Percentiles rank a stretch among this genome's conserved stretches.
These are phyloP conservation scores for Solea senegalensis DNA, from an alignment of 2,113 vertebrate species.

Conservation along the genomic window DNA sequence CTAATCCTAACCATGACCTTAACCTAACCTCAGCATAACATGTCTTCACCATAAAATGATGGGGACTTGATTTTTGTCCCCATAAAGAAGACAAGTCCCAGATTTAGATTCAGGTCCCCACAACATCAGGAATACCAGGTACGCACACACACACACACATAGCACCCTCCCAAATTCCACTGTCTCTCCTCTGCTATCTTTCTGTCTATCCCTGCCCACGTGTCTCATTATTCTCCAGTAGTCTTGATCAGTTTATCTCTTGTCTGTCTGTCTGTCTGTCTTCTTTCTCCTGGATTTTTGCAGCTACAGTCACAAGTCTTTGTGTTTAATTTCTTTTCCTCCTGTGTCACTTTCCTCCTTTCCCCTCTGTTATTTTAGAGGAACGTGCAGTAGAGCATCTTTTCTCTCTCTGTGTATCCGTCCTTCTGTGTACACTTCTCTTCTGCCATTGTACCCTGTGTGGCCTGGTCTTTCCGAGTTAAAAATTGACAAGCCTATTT, in stretches of 20 bases:
- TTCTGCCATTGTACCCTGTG: constrained; percentile 20
- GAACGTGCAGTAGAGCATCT: background rate
- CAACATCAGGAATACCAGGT: too few species aligned
- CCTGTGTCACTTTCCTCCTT: constrained; percentile 6
- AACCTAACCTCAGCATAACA: too few species aligned
- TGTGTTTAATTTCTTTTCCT: background rate
- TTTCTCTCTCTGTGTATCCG: constrained; percentile 6
- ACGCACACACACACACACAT: background rate
- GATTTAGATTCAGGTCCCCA: too few species aligned
- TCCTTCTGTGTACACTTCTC: constrained; percentile 21
- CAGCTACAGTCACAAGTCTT: background rate
- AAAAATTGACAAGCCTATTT: constrained; percentile 75
- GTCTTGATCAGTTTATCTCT: constrained; percentile 38
- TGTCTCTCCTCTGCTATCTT: constrained; percentile 25
- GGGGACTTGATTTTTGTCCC: too few species aligned
- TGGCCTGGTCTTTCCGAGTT: constrained; percentile 43
- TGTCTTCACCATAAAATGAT: too few species aligned
- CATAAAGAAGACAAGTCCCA: too few species aligned
- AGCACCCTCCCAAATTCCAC: background rate
- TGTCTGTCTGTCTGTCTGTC: background rate
- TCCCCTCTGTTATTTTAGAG: background rate
- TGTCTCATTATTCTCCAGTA: constrained; percentile 28
- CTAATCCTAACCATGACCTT: too few species aligned
- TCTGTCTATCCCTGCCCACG: background rate
- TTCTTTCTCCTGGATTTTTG: constrained; percentile 4